These are phyloP conservation scores for Oryzias sinensis DNA, from an alignment of 2,797 vertebrate species.

Conservation along the genomic window DNA sequence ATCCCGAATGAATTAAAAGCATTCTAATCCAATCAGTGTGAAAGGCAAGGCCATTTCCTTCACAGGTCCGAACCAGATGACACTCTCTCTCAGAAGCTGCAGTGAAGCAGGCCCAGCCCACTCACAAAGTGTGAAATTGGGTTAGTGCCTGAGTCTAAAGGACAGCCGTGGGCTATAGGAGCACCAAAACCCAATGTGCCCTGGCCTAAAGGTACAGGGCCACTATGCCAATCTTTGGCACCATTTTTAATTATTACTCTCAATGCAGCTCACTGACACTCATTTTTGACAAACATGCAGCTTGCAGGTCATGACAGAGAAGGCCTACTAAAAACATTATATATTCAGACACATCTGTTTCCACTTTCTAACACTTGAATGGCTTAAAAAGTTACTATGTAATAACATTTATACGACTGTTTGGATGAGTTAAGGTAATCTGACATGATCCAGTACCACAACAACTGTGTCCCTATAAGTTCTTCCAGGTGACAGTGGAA, in stretches of 20 bases:
- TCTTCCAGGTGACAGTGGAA: too few species aligned
- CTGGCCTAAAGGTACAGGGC: conserved; percentile 72
- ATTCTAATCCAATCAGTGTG: conserved; percentile 82
- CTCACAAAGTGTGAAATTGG: conserved; percentile 83
- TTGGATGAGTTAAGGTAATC: too few species aligned
- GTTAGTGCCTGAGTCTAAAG: conserved; percentile 77
- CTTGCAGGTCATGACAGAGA: conserved; percentile 49
- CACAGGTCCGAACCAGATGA: conserved; percentile 79
- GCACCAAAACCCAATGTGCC: conserved; percentile 65
- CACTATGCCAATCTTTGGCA: conserved; percentile 60
- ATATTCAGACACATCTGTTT: too few species aligned
- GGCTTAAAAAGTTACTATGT: too few species aligned
- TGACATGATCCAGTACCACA: too few species aligned
- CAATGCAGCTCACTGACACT: conserved; percentile 57
- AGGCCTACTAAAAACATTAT: too few species aligned
- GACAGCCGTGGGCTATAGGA: conserved; percentile 69
- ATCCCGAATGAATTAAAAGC: conserved; percentile 83
- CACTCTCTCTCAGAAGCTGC: conserved; percentile 66
- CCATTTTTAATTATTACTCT: conserved; percentile 74
- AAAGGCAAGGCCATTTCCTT: conserved; percentile 82
- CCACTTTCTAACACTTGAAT: too few species aligned
- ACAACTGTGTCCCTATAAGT: too few species aligned
- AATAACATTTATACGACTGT: too few species aligned
- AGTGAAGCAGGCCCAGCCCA: conserved; percentile 72
- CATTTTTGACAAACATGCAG: conserved; percentile 47